phyloP scores from a whole-genome alignment of 2,888 invertebrate genomes.

The Andrena praecox region DNA sequence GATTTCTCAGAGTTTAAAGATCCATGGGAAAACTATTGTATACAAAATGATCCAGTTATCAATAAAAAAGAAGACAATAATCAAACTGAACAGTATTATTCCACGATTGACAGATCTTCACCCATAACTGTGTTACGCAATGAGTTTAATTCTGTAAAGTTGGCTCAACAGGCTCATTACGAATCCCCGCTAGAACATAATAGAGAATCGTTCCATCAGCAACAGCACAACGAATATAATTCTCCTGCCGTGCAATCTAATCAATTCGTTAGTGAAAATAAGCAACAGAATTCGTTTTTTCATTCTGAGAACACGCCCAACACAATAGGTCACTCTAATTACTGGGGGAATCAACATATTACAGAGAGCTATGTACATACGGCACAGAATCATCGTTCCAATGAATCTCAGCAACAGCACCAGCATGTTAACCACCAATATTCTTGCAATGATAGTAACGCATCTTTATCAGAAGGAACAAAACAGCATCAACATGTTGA shows the following conservation, averaged over 20 bases:
- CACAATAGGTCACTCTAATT: constrained; percentile 6
- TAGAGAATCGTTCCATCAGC: constrained; percentile 27
- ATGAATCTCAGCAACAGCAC: constrained; percentile 41
- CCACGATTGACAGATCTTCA: constrained; percentile 23
- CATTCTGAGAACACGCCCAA: neutral
- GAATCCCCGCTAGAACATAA: constrained; percentile 35
- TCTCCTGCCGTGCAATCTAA: constrained; percentile 7
- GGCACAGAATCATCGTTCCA: constrained; percentile 39
- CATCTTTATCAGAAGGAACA: constrained; percentile 9
- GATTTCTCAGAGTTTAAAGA: constrained; percentile 86
- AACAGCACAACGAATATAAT: constrained; percentile 25
- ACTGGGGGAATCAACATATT: constrained; percentile 18
- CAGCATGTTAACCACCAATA: constrained; percentile 38
- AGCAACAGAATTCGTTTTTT: constrained; percentile 18
- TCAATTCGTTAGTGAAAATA: constrained; percentile 14
- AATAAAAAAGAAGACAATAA: constrained; percentile 27
- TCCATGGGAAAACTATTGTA: constrained; percentile 91
- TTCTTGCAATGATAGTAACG: constrained; percentile 17
- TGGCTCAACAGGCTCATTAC: constrained; percentile 31
- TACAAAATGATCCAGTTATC: constrained; percentile 65
- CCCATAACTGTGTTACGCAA: constrained; percentile 24
- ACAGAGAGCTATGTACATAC: constrained; percentile 33
- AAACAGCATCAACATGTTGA: constrained; percentile 31
- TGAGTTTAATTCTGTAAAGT: constrained; percentile 12
- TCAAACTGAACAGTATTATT: constrained; percentile 50